Evolutionary conservation across 2,797 vertebrate genomes (phyloP).

Genomic region (Acridotheres tristis): DNA sequence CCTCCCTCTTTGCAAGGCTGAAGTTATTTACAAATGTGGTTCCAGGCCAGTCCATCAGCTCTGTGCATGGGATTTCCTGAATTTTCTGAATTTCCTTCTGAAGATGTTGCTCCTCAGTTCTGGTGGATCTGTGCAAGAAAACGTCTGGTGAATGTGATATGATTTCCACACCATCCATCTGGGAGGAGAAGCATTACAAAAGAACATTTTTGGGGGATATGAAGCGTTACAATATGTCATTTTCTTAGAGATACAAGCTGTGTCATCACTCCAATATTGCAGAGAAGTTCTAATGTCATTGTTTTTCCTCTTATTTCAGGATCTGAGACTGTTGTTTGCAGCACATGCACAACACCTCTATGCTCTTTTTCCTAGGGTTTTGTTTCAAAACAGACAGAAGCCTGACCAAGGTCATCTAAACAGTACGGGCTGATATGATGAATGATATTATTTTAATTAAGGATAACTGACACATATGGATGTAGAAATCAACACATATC

Average conservation of each 20-base stretch:
- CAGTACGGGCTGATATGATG: neutral
- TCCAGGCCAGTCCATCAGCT: neutral
- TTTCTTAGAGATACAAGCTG: neutral
- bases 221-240: neutral
- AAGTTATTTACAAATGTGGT: neutral
- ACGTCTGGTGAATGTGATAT: neutral
- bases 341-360: neutral
- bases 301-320: neutral
- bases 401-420: neutral
- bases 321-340: neutral
- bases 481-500: neutral
- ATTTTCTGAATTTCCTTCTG: neutral
- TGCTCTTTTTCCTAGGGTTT: neutral
- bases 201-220: neutral
- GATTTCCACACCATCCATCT: no score
- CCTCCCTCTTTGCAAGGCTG: neutral
- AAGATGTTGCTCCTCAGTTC: fast-evolving
- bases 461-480: neutral
- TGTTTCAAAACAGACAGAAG: neutral
- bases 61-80: no score
- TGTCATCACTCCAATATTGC: neutral
- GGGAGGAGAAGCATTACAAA: neutral
- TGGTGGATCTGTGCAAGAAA: neutral
- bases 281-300: fast-evolving
- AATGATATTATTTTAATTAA: neutral